Percentiles rank a stretch among this genome's conserved stretches.
These are phyloP conservation scores for Sturnira hondurensis DNA, from an alignment of 2,113 vertebrate species.

Conservation along the genomic window DNA sequence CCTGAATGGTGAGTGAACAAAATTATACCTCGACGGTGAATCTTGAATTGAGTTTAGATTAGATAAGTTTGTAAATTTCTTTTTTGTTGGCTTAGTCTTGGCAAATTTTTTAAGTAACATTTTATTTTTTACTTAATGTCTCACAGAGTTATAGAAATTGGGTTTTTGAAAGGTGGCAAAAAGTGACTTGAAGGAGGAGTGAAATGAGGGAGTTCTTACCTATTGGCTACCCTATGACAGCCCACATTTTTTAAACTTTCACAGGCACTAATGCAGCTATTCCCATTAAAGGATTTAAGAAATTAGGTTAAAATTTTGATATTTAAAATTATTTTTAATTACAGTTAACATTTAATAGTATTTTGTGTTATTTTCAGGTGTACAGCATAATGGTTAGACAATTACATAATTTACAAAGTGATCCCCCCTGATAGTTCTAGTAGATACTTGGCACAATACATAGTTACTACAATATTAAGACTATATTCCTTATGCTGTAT, in stretches of 20 bases:
- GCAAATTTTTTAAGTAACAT: background rate
- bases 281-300: background rate
- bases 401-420: background rate
- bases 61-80: background rate
- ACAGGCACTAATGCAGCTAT: background rate
- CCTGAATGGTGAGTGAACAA: background rate
- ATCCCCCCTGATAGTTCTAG: background rate
- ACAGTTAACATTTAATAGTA: background rate
- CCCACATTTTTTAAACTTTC: background rate
- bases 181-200: background rate
- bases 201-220: background rate
- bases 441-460: background rate
- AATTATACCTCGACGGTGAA: background rate
- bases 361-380: background rate
- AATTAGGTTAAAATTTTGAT: background rate
- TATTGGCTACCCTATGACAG: background rate
- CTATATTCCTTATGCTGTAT: too few species aligned
- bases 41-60: background rate
- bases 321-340: background rate
- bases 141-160: background rate
- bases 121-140: background rate
- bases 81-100: background rate
- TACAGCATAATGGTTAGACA: background rate
- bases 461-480: background rate
- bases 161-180: background rate